These are phyloP conservation scores for Bombus polaris DNA, from an alignment of 1,140 invertebrate species.

Conservation along the genomic window DNA sequence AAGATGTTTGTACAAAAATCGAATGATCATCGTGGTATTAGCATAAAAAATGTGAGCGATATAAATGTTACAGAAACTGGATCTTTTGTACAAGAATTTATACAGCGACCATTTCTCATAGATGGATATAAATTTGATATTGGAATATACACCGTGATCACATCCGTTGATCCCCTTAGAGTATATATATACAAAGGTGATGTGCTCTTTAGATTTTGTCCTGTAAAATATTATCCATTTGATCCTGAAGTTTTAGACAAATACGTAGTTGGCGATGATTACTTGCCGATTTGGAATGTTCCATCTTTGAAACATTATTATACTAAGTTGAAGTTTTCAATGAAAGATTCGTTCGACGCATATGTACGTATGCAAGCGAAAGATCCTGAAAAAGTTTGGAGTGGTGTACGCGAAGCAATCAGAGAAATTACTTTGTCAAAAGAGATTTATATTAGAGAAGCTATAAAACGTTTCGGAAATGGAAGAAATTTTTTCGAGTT, in stretches of 20 bases:
- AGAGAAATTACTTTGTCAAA: conserved; percentile 89
- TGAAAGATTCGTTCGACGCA: conserved; percentile 94
- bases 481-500: conserved; percentile 95
- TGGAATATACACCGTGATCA: conserved; percentile 96
- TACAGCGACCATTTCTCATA: conserved; percentile 91
- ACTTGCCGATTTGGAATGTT: conserved; percentile 96
- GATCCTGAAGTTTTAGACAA: conserved; percentile 91
- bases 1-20: conserved; percentile 95
- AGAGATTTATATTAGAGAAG: conserved; percentile 86
- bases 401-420: conserved; percentile 91
- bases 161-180: conserved; percentile 94
- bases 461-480: conserved; percentile 78
- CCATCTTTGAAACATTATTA: conserved; percentile 92
- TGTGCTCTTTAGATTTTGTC: conserved; percentile 95
- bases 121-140: conserved; percentile 98
- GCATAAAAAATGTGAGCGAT: conserved; percentile 87
- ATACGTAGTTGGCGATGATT: conserved; percentile 97
- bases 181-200: conserved; percentile 96
- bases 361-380: conserved; percentile 88
- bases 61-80: conserved; percentile 89
- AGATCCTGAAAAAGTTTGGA: conserved; percentile 91
- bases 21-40: conserved; percentile 95
- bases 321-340: conserved; percentile 89
- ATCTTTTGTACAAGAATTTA: conserved; percentile 96
- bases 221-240: conserved; percentile 96